Evolutionary conservation across 2,888 invertebrate species (phyloP).

Genomic region (Clitarchus hookeri): DNA sequence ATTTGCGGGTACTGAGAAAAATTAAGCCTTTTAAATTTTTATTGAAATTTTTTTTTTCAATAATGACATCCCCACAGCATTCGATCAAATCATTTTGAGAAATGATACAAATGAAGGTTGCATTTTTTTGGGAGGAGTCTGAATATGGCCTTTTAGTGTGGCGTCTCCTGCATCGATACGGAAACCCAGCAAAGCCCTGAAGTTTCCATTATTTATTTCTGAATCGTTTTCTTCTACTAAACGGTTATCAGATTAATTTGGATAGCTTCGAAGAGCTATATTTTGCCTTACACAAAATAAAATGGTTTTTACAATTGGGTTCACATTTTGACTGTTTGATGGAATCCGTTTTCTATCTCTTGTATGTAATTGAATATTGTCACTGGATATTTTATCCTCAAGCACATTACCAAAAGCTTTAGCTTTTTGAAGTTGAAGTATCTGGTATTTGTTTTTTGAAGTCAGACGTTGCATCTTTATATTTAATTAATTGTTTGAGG

Average conservation of each 20-base stretch:
- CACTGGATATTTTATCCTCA: constrained; percentile 17
- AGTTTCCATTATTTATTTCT: constrained; percentile 15
- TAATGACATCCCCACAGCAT: background rate
- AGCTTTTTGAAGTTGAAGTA: background rate
- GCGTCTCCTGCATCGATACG: background rate
- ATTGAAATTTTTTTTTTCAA: background rate
- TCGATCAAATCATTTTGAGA: constrained; percentile 20
- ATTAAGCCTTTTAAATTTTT: background rate
- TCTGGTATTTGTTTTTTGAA: background rate
- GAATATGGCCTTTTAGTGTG: background rate
- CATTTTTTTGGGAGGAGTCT: constrained; percentile 16
- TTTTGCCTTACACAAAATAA: constrained; percentile 16
- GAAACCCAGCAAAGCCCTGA: constrained; percentile 16
- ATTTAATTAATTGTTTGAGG: constrained; percentile 1
- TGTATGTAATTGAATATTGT: constrained; percentile 16
- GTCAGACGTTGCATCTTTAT: constrained; percentile 19
- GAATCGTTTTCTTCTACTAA: background rate
- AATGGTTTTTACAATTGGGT: background rate
- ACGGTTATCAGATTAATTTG: background rate
- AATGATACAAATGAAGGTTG: background rate
- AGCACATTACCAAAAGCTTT: background rate
- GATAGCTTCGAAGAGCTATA: background rate
- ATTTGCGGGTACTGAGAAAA: constrained; percentile 5
- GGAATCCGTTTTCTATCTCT: constrained; percentile 10
- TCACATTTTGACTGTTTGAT: constrained; percentile 4